Evolutionary conservation across 2,113 vertebrate species (phyloP).

Genomic region (Coracopsis vasa): DNA sequence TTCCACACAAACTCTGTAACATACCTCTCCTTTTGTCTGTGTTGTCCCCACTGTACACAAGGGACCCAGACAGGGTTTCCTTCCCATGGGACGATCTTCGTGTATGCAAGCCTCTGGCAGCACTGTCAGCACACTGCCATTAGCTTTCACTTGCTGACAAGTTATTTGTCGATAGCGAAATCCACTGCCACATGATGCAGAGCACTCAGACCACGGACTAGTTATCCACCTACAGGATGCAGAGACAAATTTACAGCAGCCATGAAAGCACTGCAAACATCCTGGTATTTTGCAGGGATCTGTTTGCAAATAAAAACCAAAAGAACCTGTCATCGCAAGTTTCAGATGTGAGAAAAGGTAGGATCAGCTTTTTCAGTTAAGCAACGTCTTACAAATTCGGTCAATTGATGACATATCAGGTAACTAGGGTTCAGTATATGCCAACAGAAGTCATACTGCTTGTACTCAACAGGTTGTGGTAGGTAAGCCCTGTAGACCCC

Average conservation of each 20-base stretch:
- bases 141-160: constrained; percentile 73
- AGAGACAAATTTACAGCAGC: neutral
- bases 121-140: constrained; percentile 36
- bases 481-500: neutral
- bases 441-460: neutral
- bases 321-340: neutral
- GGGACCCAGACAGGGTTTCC: constrained; percentile 66
- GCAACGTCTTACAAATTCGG: neutral
- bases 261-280: neutral
- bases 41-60: constrained; percentile 64
- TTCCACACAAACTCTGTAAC: neutral
- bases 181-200: constrained; percentile 79
- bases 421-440: neutral
- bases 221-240: constrained; percentile 76
- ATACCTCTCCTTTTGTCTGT: constrained; percentile 74
- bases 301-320: neutral
- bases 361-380: neutral
- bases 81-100: constrained; percentile 54
- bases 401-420: neutral
- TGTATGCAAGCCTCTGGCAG: constrained; percentile 36
- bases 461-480: neutral
- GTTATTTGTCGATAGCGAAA: constrained; percentile 74
- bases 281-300: accelerated
- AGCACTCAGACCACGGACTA: constrained; percentile 82
- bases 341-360: neutral